These are phyloP conservation scores for Urocyon cinereoargenteus DNA, from an alignment of 2,797 vertebrate species.

Conservation along the genomic window DNA sequence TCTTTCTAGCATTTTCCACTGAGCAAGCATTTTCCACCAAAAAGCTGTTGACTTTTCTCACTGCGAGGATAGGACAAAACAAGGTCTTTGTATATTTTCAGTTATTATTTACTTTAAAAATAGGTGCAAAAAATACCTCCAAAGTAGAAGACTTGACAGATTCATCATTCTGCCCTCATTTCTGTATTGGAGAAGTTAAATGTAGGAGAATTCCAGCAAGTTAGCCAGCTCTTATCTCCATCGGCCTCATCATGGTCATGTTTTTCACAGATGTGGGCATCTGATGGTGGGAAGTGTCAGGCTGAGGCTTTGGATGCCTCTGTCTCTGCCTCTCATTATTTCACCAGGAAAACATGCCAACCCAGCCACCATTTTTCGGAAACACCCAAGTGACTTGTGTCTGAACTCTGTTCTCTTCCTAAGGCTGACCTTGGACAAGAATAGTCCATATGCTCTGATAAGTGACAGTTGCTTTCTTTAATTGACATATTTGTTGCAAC, in stretches of 20 bases:
- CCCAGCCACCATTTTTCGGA: background rate
- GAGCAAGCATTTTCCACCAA: background rate
- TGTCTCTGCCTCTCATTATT: background rate
- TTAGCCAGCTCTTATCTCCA: background rate
- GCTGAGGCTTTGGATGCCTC: background rate
- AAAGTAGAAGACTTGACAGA: background rate
- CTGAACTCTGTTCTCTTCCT: background rate
- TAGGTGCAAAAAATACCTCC: background rate
- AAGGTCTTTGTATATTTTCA: background rate
- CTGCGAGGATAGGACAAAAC: background rate
- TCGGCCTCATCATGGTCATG: rapidly evolving
- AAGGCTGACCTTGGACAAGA: background rate
- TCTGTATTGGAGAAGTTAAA: background rate
- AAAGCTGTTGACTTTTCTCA: background rate
- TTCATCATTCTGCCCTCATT: background rate
- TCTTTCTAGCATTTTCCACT: background rate
- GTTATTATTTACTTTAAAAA: background rate
- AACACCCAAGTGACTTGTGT: background rate
- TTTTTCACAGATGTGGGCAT: background rate
- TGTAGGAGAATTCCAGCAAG: background rate
- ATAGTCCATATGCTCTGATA: background rate
- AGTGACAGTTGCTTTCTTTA: background rate
- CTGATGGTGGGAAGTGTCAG: rapidly evolving
- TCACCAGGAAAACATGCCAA: background rate
- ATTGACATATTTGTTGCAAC: background rate